These are phyloP conservation scores for Parotocinclus haroldoi DNA, from an alignment of 2,797 vertebrate genomes.

Conservation along the genomic window DNA sequence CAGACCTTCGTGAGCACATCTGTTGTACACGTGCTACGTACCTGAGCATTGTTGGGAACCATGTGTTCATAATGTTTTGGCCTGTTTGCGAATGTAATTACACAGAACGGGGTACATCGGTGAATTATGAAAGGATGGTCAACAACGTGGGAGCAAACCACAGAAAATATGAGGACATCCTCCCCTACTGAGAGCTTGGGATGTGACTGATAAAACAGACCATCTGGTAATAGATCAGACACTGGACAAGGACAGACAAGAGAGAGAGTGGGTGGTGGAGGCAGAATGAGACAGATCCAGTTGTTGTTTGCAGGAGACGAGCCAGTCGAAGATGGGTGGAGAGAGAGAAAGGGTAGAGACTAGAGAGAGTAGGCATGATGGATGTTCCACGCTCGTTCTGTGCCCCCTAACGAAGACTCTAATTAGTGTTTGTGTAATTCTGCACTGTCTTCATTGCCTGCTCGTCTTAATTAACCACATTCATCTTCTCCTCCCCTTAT, in stretches of 20 bases:
- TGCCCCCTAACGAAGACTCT: slow-evolving; percentile 82
- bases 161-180: no score
- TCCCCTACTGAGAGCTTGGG: background rate
- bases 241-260: slow-evolving; percentile 23
- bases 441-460: slow-evolving; percentile 81
- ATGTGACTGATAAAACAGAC: background rate
- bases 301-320: slow-evolving; percentile 1
- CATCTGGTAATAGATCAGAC: background rate
- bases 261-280: slow-evolving; percentile 35
- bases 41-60: no score
- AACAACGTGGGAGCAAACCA: no score
- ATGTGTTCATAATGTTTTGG: no score
- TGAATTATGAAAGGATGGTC: no score
- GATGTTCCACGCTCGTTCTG: slow-evolving; percentile 73
- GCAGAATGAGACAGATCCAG: slow-evolving; percentile 60
- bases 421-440: slow-evolving; percentile 86
- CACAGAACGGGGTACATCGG: no score
- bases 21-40: no score
- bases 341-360: slow-evolving; percentile 31
- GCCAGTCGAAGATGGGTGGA: slow-evolving; percentile 34
- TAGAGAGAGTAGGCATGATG: slow-evolving; percentile 60
- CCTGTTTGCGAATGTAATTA: no score
- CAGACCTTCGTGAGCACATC: no score
- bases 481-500: slow-evolving; percentile 76
- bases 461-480: slow-evolving; percentile 85